A percentile compares a stretch with the other conserved stretches of the same genome.
These are phyloP conservation scores for Macquaria ambigua DNA, from an alignment of 2,113 vertebrate species.

Conservation along the genomic window DNA sequence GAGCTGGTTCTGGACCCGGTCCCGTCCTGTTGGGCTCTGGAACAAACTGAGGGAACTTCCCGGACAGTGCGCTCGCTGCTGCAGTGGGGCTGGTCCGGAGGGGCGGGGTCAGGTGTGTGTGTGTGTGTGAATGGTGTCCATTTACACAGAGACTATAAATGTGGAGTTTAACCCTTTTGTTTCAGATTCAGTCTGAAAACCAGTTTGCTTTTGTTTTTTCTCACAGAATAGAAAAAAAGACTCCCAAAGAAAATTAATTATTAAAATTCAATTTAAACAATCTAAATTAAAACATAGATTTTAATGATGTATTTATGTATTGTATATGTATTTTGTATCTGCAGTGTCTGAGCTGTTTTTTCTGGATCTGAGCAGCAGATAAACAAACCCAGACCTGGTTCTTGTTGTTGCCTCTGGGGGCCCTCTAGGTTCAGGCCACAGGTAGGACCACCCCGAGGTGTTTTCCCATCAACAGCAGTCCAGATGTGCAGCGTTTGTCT, in stretches of 20 bases:
- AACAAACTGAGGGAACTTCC: slow-evolving; percentile 57
- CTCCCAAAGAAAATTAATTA: too few relatives aligned
- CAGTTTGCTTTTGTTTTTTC: too few relatives aligned
- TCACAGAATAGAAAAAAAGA: too few relatives aligned
- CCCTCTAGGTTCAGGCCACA: slow-evolving; percentile 11
- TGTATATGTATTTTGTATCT: too few relatives aligned
- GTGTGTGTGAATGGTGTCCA: slow-evolving; percentile 38
- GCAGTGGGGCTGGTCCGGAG: slow-evolving; percentile 46
- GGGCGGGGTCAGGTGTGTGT: slow-evolving; percentile 68
- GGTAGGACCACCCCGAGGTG: slow-evolving; percentile 39
- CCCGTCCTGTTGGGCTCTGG: background rate
- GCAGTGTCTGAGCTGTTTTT: background rate
- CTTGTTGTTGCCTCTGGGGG: background rate
- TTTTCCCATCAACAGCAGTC: slow-evolving; percentile 26
- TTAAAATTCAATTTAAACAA: background rate
- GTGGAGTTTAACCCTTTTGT: slow-evolving; percentile 42
- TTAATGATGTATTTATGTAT: background rate
- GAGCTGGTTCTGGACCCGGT: slow-evolving; percentile 14
- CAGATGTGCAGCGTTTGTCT: slow-evolving; percentile 49
- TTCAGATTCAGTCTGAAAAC: background rate
- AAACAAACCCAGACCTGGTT: background rate
- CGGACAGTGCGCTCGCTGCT: slow-evolving; percentile 43
- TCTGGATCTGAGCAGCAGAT: slow-evolving; percentile 5
- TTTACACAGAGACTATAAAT: slow-evolving; percentile 17
- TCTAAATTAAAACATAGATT: background rate